phyloP scores from a whole-genome alignment of 2,113 vertebrate genomes.

The Chlorodrepanis virens region DNA sequence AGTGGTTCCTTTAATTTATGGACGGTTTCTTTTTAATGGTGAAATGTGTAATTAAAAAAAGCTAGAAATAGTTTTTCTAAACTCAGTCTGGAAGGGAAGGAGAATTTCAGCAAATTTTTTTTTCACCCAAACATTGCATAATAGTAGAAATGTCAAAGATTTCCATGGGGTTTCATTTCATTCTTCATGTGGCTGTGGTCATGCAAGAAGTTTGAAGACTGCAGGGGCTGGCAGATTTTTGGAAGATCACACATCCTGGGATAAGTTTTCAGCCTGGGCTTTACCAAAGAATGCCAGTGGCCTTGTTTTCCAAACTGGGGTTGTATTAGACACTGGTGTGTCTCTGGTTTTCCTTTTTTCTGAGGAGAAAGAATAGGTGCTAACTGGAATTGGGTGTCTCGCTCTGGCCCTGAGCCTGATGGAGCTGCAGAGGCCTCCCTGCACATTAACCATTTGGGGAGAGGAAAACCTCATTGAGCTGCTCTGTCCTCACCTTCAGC shows the following conservation, averaged over 20 bases:
- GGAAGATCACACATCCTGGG: constrained; percentile 62
- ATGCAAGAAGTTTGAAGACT: constrained; percentile 61
- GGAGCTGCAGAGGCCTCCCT: background rate
- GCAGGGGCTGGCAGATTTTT: constrained; percentile 71
- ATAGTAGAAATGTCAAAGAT: constrained; percentile 76
- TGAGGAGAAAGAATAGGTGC: background rate
- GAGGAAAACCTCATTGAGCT: fast-evolving
- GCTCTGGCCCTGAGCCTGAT: background rate
- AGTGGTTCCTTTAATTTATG: constrained; percentile 66
- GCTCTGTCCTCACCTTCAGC: background rate
- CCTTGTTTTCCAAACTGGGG: background rate
- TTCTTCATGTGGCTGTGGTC: constrained; percentile 75
- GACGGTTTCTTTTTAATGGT: constrained; percentile 56
- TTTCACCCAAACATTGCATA: constrained; percentile 80
- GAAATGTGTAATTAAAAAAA: constrained; percentile 75
- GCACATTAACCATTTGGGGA: background rate
- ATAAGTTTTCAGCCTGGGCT: constrained; percentile 57
- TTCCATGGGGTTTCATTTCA: constrained; percentile 72
- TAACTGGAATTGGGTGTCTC: background rate
- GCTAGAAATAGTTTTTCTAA: constrained; percentile 76
- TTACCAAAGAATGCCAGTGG: background rate
- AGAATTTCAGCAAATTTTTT: constrained; percentile 44
- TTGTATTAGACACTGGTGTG: background rate
- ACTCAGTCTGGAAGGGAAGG: constrained; percentile 67
- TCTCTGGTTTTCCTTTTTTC: background rate